Evolutionary conservation across 1,140 invertebrate species (phyloP), one percentile per base, ranked within the genome.

Genomic region (Temnothorax nylanderi): DNA sequence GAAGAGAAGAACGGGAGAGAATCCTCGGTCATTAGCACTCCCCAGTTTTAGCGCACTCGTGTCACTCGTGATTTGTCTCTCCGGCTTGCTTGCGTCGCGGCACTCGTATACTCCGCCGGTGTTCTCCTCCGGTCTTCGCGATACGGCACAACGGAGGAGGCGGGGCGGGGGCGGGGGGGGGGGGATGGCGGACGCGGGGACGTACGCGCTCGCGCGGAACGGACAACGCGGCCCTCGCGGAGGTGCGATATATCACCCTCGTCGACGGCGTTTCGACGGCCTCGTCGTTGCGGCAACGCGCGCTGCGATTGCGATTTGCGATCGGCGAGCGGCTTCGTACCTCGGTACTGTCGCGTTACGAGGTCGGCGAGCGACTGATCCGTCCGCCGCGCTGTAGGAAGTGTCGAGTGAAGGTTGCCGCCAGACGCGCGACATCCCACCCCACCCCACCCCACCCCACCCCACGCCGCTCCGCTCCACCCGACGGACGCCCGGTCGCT

Each of bases 351-450:
- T 85, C 90, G 26, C 87, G 75, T 87, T 58, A 90, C 88, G 91
- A 88, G 87, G 91, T 90, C 94, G 88, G 85, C 91, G 92, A 94
- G 92, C 93, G 92, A 94, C 94, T 94, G 92, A 90, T 77, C 87
- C 51, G 75, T 3, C 18, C 18, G 32, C 1, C 65, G 86, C 71
- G 85, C 82, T 88, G 88, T 90, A 92, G 92, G 92, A 92, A 92
- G 88, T 91, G 91, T 87, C 90, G 91, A 90, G 88, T 90, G 88
- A 91, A 88, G 90, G 88, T 90, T 89, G 88, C 88, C 85, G 89
- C 87, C 84, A 84, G 67, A 87, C 87, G 65, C 51, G 60, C 49
- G 37, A 21, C 26, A 56, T 21, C 34, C 21, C 78, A 37, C n/a
- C 34, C 10, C 13, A 13, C 10, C n/a, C 18, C 47, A 71, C 80